These are phyloP conservation scores for Tokudaia tokunoshimensis DNA, from an alignment of 2,797 vertebrate species.

Conservation along the genomic window DNA sequence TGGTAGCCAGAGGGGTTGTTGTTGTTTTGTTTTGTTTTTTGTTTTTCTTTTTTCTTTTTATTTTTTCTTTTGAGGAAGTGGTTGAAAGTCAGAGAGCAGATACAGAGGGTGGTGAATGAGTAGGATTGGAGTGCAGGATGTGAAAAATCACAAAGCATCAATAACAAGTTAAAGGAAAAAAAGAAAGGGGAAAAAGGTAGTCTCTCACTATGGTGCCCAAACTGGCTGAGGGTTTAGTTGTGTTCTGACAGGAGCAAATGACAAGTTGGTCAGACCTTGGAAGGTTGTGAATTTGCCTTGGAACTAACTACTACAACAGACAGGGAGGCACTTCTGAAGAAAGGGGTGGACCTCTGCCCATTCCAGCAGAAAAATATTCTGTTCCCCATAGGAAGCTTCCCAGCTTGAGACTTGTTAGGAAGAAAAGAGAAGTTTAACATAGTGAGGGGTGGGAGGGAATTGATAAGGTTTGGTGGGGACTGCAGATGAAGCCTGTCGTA, in stretches of 20 bases:
- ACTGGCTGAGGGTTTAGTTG: background rate
- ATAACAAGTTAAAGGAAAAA: background rate
- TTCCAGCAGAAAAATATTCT: background rate
- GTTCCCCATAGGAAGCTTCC: background rate
- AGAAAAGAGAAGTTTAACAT: background rate
- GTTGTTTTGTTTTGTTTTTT: background rate
- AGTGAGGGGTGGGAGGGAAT: background rate
- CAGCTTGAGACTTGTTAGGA: background rate
- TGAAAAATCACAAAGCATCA: background rate
- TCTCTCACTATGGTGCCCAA: background rate
- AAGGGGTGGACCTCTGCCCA: fast-evolving
- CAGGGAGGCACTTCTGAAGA: background rate
- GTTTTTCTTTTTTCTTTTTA: background rate
- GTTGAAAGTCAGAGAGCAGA: background rate
- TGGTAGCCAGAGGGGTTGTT: background rate
- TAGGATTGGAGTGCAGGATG: background rate
- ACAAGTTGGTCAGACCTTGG: background rate
- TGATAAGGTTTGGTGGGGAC: too few species aligned
- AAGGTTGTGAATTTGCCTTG: background rate
- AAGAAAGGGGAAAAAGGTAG: background rate
- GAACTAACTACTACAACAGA: background rate
- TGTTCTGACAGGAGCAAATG: background rate
- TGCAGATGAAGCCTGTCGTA: too few species aligned
- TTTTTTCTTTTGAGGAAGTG: background rate
- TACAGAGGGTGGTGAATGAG: background rate